Conservation (phyloP, 2,797 vertebrate species). For the Peromyscus attwateri region DNA sequence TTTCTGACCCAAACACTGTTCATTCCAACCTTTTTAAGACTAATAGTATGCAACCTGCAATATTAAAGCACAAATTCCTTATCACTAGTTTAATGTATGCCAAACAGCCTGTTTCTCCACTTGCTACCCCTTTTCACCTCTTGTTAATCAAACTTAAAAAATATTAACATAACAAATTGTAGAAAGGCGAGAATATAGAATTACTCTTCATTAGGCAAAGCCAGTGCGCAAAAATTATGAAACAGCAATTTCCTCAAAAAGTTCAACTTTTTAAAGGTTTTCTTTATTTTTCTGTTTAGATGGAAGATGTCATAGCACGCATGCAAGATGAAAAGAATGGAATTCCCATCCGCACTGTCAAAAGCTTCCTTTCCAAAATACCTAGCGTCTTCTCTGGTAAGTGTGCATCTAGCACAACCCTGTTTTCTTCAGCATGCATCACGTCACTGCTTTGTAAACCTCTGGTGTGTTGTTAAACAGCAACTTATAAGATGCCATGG, state of each 20-base stretch:
- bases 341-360: slow-evolving; percentile 98
- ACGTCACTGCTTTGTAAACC: not conserved
- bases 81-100: not conserved
- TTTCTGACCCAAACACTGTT: slow-evolving; percentile 45
- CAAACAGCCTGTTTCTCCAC: not conserved
- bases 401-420: slow-evolving; percentile 57
- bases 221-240: not conserved
- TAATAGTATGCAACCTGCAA: not conserved
- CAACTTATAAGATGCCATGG: not conserved
- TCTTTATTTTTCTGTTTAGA: slow-evolving; percentile 87
- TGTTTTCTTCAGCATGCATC: not conserved
- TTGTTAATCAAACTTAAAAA: slow-evolving; percentile 5
- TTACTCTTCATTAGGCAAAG: not conserved
- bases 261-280: slow-evolving; percentile 65
- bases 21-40: slow-evolving; percentile 39
- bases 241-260: slow-evolving; percentile 56
- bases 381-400: slow-evolving; percentile 99
- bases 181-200: not conserved
- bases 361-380: slow-evolving; percentile 99
- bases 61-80: not conserved
- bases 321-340: slow-evolving; percentile 99
- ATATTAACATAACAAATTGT: not conserved
- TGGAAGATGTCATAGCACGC: slow-evolving; percentile 97
- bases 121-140: not conserved
- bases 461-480: not conserved